Base-by-base conservation (phyloP, 2,113 vertebrate genomes). In the Ardeotis arabs region DNA sequence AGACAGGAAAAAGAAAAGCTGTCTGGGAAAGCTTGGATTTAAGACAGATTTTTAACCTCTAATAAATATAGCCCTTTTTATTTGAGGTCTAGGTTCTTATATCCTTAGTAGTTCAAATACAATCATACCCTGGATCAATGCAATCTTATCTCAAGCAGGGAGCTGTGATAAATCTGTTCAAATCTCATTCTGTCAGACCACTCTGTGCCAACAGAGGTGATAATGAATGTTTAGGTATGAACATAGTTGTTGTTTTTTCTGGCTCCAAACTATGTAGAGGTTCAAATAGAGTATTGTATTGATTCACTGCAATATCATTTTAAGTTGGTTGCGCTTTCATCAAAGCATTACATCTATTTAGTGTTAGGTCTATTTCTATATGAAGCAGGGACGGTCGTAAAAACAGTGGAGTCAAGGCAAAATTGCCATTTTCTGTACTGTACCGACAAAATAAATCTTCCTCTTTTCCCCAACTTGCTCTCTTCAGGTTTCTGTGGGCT, bases 101-200 rank as follows among this genome's bases (percentile, higher is more conserved):
- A 95, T 89, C 70, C 25, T n/a, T 74, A 59, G 23, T 89, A 77
- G 82, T 84, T 80, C 39, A 67, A 95, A 94, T 87, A 76, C 68
- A 93, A 20, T 90, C 53, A 52, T 85, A 59, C 17, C 24, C 68
- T 75, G 60, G 93, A 97, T 96, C 91, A 94, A 27, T 94, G 87
- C 55, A 84, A 41, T 86, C 68, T 94, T 93, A 41, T 87, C 70
- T 91, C 27, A 69, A 44, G 60, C 44, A 86, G 68, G 70, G 58
- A 74, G 52, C 70, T 68, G n/a, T 84, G 80, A 96, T 85, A 89
- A 83, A 93, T 91, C 37, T 86, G 50, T 73, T 93, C 63, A 94
- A 88, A 93, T 68, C 67, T 73, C 45, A 79, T 91, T 82, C 81
- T 53, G 19, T 89, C 81, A 86, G 45, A 55, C 4, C 14, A 84